Conservation (phyloP, 2,113 vertebrate genomes). For the Rafetus swinhoei region DNA sequence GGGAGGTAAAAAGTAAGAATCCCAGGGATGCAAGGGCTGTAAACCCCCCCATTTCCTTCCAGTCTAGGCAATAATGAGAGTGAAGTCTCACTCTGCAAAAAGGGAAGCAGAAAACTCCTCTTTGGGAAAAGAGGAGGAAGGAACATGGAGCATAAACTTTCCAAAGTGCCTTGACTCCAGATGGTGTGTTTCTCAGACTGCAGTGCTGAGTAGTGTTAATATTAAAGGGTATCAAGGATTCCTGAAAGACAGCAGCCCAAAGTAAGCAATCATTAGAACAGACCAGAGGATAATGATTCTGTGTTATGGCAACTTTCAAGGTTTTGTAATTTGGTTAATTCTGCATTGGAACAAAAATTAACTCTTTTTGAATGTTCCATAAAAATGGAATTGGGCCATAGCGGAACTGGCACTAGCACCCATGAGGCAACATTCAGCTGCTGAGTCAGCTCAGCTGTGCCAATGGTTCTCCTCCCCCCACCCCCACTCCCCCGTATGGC, state of each 20-base stretch:
- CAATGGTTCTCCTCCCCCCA: too few species aligned
- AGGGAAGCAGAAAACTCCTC: too few species aligned
- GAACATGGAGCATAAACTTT: not conserved
- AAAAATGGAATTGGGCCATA: too few species aligned
- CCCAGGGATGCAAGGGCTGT: too few species aligned
- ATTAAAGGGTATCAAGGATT: not conserved
- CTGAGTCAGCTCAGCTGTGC: too few species aligned
- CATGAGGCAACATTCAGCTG: too few species aligned
- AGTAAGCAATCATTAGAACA: not conserved
- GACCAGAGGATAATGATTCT: accelerated
- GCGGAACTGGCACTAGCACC: too few species aligned
- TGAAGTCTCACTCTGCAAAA: not conserved
- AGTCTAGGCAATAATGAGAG: not conserved
- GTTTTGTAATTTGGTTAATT: not conserved
- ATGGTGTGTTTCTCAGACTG: not conserved
- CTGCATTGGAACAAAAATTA: not conserved
- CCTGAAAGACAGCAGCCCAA: accelerated
- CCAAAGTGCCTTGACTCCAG: not conserved
- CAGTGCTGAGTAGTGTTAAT: not conserved
- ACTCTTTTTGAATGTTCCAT: too few species aligned
- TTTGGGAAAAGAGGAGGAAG: not conserved
- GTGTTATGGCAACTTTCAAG: not conserved
- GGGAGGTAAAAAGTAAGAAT: not conserved
- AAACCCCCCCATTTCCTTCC: not conserved
- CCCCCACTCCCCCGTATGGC: too few species aligned